These are phyloP conservation scores for Argentina silus DNA, from an alignment of 2,797 vertebrate species.

Conservation along the genomic window DNA sequence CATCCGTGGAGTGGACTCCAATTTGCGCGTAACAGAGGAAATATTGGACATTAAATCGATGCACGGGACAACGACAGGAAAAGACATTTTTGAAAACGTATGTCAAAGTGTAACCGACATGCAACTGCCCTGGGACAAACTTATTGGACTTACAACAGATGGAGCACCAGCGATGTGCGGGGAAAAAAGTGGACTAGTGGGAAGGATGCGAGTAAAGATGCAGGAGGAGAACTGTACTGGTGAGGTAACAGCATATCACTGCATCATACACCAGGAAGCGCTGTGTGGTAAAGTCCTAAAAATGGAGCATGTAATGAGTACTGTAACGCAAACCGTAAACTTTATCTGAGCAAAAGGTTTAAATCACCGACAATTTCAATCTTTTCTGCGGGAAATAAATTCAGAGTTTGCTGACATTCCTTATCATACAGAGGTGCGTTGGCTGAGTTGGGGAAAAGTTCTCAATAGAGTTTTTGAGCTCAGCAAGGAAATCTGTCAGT, in stretches of 20 bases:
- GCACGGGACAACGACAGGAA: conserved; percentile 6
- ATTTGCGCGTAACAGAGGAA: background rate
- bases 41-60: conserved; percentile 10
- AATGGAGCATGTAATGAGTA: conserved; percentile 24
- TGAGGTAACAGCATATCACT: conserved; percentile 21
- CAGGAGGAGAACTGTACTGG: conserved; percentile 6
- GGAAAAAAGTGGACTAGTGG: no score
- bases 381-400: conserved; percentile 10
- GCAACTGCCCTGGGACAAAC: conserved; percentile 22
- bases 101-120: conserved; percentile 15
- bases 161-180: no score
- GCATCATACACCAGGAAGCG: no score
- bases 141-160: background rate
- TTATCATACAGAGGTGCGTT: conserved; percentile 31
- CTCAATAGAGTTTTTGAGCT: conserved; percentile 27
- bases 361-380: conserved; percentile 4
- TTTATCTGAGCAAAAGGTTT: conserved; percentile 4
- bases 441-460: conserved; percentile 36
- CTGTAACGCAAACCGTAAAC: conserved; percentile 25
- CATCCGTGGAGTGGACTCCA: no score
- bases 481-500: conserved; percentile 14
- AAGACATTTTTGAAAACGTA: no score
- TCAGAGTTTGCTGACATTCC: conserved; percentile 18
- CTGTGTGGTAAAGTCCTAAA: conserved; percentile 14
- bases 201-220: conserved; percentile 10